Base-by-base conservation (phyloP, 64 coral and sea anemone genomes). In the Stylophora pistillata region DNA sequence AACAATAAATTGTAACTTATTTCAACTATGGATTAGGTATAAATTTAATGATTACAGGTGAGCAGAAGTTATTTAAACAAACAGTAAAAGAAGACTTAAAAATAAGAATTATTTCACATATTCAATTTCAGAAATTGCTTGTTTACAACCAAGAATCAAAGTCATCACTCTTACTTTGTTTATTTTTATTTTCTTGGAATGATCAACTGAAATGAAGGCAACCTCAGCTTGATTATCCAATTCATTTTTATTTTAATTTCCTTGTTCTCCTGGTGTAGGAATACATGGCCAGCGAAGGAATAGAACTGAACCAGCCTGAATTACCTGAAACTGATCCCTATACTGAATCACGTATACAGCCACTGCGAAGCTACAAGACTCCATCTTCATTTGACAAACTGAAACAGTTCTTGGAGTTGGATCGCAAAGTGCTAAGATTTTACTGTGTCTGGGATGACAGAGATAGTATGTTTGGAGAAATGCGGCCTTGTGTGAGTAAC, bases 401-500 rank as follows among this genome's bases (percentile, higher is more conserved):
- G 41, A 92, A 95, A 56, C 97, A 99, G 78, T 99, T 99, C 47
- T 2, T 99, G 30, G 93, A 95, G 68, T 64, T 99, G 73, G 97
- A 99, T 66, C 58, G 97, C 16, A 95, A 99, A 72, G 97, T 99
- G 15, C 78, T 99, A 63, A 91, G 97, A 58, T 99, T 99, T 68
- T 99, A 90, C 58, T 99, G 97, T 90, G 90, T 99, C 29, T 99
- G 97, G 97, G 97, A 99, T 79, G 97, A 99, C 88, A 95, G 97
- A 71, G 97, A 99, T 60, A 99, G 93, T 23, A 99, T 99, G 97
- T 99, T 99, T 95, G 97, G 97, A 28, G 97, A 99, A 82, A 99
- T 99, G 76, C 80, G 97, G 29, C 97, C 93, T 1, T 99, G 87
- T 90, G 97, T 99, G 91, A 99, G 97, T 95, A 25, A 23, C 12